A percentile compares a stretch with the other conserved stretches of the same genome.
Evolutionary conservation across 2,113 vertebrate species (phyloP).

Genomic region (Alethe castanea): DNA sequence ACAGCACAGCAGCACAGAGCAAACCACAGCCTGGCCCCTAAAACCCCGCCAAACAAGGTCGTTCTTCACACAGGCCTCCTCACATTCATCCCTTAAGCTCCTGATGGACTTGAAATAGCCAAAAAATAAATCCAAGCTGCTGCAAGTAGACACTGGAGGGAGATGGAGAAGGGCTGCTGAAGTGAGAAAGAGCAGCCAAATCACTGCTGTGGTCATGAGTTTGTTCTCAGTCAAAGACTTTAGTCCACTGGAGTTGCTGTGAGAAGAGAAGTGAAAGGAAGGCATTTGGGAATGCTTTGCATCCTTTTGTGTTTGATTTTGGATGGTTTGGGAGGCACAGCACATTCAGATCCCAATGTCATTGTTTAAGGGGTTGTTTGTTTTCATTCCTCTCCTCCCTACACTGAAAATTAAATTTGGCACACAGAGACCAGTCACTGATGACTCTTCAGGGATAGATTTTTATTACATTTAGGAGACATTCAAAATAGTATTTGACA

Average conservation of each 20-base stretch:
- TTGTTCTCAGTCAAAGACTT: neutral
- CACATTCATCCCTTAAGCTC: neutral
- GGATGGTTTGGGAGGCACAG: neutral
- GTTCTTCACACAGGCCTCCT: neutral
- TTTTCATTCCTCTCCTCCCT: constrained; percentile 33
- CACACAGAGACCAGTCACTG: neutral
- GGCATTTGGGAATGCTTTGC: constrained; percentile 9
- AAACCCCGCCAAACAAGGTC: neutral
- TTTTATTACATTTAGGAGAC: constrained; percentile 55
- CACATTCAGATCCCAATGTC: constrained; percentile 20
- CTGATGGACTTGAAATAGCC: neutral
- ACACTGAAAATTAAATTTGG: constrained; percentile 24
- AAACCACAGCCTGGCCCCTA: neutral
- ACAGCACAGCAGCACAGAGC: neutral
- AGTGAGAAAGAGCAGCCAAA: neutral
- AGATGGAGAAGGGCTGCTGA: neutral
- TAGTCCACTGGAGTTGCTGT: neutral
- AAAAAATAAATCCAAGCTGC: neutral
- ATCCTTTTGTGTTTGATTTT: constrained; percentile 12
- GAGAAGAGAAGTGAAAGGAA: neutral
- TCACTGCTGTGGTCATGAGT: neutral
- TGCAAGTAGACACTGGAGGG: neutral
- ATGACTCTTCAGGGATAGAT: constrained; percentile 52
- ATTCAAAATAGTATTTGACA: constrained; percentile 47
- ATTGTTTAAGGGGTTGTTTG: constrained; percentile 38